These are phyloP conservation scores for Drosophila pegasa DNA, from an alignment of 2,888 invertebrate genomes.

Conservation along the genomic window DNA sequence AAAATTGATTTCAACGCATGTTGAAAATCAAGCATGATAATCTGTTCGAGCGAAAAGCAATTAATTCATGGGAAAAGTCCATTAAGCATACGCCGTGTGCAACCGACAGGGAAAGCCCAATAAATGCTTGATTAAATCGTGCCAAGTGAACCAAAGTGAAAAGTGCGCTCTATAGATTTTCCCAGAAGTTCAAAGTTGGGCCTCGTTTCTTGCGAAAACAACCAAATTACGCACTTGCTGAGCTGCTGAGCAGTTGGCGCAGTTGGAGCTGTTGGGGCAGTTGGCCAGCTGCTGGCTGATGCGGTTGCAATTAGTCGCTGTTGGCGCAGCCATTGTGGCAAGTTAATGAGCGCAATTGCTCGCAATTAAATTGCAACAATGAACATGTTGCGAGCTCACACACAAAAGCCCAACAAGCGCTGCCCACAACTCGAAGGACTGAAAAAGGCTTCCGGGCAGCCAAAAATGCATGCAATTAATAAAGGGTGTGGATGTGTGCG, in stretches of 20 bases:
- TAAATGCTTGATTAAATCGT: conserved; percentile 38
- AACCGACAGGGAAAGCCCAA: conserved; percentile 24
- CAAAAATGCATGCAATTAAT: conserved; percentile 55
- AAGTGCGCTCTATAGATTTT: conserved; percentile 12
- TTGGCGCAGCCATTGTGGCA: conserved; percentile 32
- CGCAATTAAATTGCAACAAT: conserved; percentile 68
- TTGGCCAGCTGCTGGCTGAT: conserved; percentile 7
- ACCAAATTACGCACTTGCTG: conserved; percentile 25
- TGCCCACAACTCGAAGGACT: conserved; percentile 13
- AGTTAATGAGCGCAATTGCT: conserved; percentile 65
- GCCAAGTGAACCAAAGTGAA: not conserved
- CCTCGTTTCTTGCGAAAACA: conserved; percentile 13
- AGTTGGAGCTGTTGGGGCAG: too few relatives aligned
- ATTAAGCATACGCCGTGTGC: conserved; percentile 52
- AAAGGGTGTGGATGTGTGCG: conserved; percentile 1
- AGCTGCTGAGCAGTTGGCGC: conserved; percentile 2
- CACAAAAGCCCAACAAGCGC: conserved; percentile 12
- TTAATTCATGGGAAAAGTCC: conserved; percentile 19
- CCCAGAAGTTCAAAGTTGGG: not conserved
- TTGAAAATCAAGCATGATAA: conserved; percentile 21
- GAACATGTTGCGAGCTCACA: conserved; percentile 22
- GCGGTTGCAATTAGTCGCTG: conserved; percentile 37
- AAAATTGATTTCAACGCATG: conserved; percentile 31
- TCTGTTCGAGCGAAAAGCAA: conserved; percentile 40
- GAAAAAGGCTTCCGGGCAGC: conserved; percentile 17